Evolutionary conservation across 2,113 vertebrate genomes (phyloP), one percentile per base, ranked within the genome.

Genomic region (Mirza zaza): DNA sequence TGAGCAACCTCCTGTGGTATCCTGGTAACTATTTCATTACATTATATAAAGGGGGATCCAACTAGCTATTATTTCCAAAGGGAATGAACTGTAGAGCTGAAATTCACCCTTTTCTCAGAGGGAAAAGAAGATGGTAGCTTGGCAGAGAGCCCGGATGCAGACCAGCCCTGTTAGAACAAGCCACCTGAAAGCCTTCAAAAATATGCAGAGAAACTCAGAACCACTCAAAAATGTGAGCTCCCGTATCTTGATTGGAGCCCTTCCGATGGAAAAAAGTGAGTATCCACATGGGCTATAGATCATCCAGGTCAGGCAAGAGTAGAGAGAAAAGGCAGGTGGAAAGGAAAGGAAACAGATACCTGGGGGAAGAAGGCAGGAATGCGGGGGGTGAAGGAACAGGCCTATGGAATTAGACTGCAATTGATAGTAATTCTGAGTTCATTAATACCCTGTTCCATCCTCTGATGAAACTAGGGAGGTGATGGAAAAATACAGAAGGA

Each of bases 181-280:
- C 8, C 79, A 96, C 79, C 65, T 94, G 42, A 52, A 75, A 85
- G 55, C 65, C 79, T 97, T 96, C 93, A 94, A 91, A 94, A 52
- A 75, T 17, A 88, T 94, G 94, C 97, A 95, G 87, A 95, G 57
- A 93, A 95, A 88, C 65, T 95, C 91, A 76, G 91, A 68, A 84
- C 71, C 45, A 6, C 42, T 91, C 3, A 80, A 84, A 68, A 91
- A 70, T 25, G 50, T 91, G 71, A 91, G 94, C 10, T 39, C 77
- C 20, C 34, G 0, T 8, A 42, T 97, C 48, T 76, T 97, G 83
- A 68, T 88, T 85, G 95, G 95, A 80, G 20, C 32, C 8, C 71
- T 50, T 90, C 95, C 97, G 5, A 0, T 18, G 71, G 18, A 81
- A 81, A 97, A 94, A 88, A 96, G 97, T 97, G 83, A 97, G 93